These are phyloP conservation scores for Melolontha melolontha DNA, from an alignment of 2,888 invertebrate species.

Conservation along the genomic window DNA sequence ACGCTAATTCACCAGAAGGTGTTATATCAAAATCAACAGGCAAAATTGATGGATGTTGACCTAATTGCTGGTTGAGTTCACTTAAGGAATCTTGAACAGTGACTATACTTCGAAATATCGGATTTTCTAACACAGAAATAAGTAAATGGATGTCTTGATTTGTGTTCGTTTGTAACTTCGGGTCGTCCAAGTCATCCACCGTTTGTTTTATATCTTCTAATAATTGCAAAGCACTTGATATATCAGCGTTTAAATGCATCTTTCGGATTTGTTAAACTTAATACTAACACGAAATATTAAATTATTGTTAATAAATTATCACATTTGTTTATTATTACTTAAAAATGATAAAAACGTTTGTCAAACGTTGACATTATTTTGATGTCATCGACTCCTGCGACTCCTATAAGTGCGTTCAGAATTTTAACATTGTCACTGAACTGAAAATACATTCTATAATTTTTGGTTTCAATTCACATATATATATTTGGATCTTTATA, in stretches of 20 bases:
- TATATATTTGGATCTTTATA: not conserved
- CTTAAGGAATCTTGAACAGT: slow-evolving; percentile 91
- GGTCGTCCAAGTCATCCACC: slow-evolving; percentile 86
- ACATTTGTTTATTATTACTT: slow-evolving; percentile 44
- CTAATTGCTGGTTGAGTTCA: slow-evolving; percentile 87
- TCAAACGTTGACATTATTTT: slow-evolving; percentile 2
- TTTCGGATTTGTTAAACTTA: slow-evolving; percentile 33
- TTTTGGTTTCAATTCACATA: not conserved
- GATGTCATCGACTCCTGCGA: not conserved
- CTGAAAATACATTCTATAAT: slow-evolving; percentile 4
- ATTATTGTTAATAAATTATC: slow-evolving; percentile 46
- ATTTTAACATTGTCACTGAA: not conserved
- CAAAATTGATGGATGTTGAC: slow-evolving; percentile 91
- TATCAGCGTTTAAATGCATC: slow-evolving; percentile 77
- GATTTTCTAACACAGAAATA: slow-evolving; percentile 87
- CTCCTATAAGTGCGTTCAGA: not conserved
- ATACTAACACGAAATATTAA: slow-evolving; percentile 38
- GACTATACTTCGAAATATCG: slow-evolving; percentile 90
- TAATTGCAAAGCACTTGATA: slow-evolving; percentile 89
- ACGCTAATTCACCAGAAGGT: slow-evolving; percentile 76
- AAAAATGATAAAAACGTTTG: slow-evolving; percentile 25
- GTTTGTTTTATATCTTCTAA: slow-evolving; percentile 89
- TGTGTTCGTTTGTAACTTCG: slow-evolving; percentile 80
- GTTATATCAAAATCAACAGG: slow-evolving; percentile 95
- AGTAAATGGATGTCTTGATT: slow-evolving; percentile 85